Conservation (phyloP, 2,797 vertebrate genomes). For the Coreius guichenoti region DNA sequence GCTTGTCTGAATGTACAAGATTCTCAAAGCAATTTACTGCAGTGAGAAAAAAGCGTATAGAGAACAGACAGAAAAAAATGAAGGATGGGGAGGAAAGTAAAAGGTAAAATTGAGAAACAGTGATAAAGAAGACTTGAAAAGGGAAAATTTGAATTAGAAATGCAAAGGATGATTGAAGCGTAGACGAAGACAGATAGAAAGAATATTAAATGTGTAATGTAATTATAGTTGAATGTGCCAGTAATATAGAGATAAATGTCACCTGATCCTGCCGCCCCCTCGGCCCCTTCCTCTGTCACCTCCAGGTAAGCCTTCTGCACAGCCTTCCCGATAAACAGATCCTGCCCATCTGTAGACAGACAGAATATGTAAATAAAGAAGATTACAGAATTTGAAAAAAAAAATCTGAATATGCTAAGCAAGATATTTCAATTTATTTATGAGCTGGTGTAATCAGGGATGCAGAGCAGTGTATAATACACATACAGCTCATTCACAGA, state of each 20-base stretch:
- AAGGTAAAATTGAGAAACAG: not conserved
- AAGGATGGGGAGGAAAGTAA: constrained; percentile 3
- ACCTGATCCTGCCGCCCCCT: constrained; percentile 95
- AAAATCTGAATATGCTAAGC: not conserved
- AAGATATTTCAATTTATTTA: constrained; percentile 29
- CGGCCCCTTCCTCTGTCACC: constrained; percentile 96
- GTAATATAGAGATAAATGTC: constrained; percentile 28
- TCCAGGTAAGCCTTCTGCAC: constrained; percentile 95
- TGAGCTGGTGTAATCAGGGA: constrained; percentile 3
- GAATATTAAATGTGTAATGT: not conserved
- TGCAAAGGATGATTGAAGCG: not conserved
- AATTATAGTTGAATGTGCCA: not conserved
- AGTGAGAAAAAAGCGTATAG: not conserved
- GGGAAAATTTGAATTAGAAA: not conserved
- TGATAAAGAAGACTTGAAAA: not conserved
- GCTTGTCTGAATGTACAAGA: constrained; percentile 31
- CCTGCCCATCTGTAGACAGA: constrained; percentile 78
- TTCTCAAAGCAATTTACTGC: constrained; percentile 9
- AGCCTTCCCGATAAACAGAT: constrained; percentile 89
- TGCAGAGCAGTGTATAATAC: constrained; percentile 18
- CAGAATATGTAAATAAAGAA: constrained; percentile 14
- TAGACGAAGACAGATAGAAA: not conserved
- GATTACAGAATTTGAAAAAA: not conserved
- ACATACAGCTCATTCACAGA: not conserved
- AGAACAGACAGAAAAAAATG: not conserved